Base-by-base conservation (phyloP, 2,888 invertebrate species). In the Chloromyia formosa region DNA sequence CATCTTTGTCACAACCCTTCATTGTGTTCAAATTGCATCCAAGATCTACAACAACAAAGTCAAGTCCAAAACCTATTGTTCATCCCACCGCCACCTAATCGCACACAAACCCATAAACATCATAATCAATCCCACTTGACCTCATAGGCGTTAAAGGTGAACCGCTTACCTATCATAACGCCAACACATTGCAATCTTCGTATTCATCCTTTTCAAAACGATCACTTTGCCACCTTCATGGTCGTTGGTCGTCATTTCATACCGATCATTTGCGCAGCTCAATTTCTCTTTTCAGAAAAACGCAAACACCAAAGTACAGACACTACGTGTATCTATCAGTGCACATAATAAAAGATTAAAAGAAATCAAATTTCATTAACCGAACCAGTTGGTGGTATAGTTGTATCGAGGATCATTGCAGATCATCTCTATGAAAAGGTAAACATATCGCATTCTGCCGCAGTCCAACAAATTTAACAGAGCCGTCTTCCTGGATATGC, bases 331-430 rank as follows among this genome's bases (percentile, higher is more conserved):
- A 49, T 12, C 49, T n/a, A 49, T n/a, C 49, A 49, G 12, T 49
- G 49, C 12, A 49, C 35, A 18, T 62, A 42, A 66, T 49, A 66
- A 66, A 66, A 66, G 66, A 66, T 49, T 18, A 71, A 71, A 71
- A 56, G 12, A 71, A 71, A 71, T 58, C 56, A 56, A 40, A 71
- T 71, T 71, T 71, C 56, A 71, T 71, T 71, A 71, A 40, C 71
- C 40, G 23, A 56, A 40, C 71, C 71, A 71, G 71, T 58, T 58
- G 71, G 71, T 71, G 58, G 71, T 58, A 20, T 22, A 22, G 10
- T 58, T 18, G 20, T 7, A 35, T 7, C 2, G 45, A 54, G 61
- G 71, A 71, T 56, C 71, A 42, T 42, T 42, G 40, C 35, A 35
- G 27, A 35, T 35, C 27, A 35, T 35, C 27, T 35, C 27, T 35